These are phyloP conservation scores for Dicaeum eximium DNA, from an alignment of 2,113 vertebrate genomes.

Conservation along the genomic window DNA sequence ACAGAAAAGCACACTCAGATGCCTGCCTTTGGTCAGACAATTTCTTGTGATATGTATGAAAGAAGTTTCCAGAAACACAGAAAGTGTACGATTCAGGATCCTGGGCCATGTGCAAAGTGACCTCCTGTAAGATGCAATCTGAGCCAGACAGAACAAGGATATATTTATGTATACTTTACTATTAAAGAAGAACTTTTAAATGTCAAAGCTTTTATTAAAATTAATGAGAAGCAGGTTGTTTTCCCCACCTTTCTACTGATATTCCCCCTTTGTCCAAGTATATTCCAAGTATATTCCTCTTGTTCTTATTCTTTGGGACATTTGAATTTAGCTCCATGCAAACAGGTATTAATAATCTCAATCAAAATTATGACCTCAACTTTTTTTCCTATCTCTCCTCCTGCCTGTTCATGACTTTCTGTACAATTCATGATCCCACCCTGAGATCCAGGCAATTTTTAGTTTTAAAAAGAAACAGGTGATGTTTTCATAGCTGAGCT, in stretches of 20 bases:
- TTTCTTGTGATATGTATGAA: not conserved
- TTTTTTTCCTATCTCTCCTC: not conserved
- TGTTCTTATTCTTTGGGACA: not conserved
- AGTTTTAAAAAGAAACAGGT: constrained; percentile 26
- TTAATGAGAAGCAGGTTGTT: not conserved
- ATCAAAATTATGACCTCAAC: not conserved
- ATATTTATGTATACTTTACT: not conserved
- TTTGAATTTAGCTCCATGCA: not conserved
- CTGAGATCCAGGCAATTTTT: not conserved
- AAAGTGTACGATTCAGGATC: not conserved
- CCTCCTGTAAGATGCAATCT: not conserved
- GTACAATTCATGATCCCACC: not conserved
- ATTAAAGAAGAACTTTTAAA: not conserved
- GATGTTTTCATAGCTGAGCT: constrained; percentile 50
- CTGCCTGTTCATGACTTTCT: not conserved
- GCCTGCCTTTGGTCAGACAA: fast-evolving
- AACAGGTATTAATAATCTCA: not conserved
- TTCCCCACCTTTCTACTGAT: not conserved
- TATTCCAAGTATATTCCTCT: not conserved
- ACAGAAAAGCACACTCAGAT: not conserved
- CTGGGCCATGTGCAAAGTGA: not conserved
- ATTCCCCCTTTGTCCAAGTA: not conserved
- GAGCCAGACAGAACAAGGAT: not conserved
- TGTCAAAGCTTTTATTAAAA: not conserved
- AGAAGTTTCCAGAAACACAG: not conserved